Evolutionary conservation across 2,113 vertebrate genomes (phyloP).

Genomic region (Periophthalmodon schlosseri): DNA sequence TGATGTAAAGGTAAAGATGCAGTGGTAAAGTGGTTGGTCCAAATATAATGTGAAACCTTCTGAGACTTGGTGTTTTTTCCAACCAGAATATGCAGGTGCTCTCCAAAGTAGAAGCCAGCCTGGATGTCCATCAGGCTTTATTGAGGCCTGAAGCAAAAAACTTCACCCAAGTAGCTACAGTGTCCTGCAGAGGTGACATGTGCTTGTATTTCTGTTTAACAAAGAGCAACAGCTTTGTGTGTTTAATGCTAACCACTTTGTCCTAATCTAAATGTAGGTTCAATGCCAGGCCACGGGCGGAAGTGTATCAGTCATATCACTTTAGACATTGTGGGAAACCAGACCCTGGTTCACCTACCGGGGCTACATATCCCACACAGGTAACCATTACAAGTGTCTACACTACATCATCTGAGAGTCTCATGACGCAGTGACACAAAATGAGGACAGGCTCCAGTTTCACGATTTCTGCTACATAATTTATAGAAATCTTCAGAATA

Average conservation of each 20-base stretch:
- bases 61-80: conserved; percentile 18
- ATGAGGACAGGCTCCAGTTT: too few relatives aligned
- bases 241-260: background rate
- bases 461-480: too few relatives aligned
- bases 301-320: conserved; percentile 70
- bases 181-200: conserved; percentile 85
- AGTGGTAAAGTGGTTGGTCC: background rate
- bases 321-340: conserved; percentile 67
- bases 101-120: conserved; percentile 76
- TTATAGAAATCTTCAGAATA: too few relatives aligned
- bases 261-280: conserved; percentile 54
- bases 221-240: too few relatives aligned
- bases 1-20: conserved; percentile 85
- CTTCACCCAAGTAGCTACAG: conserved; percentile 87
- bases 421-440: too few relatives aligned
- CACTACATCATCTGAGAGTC: background rate
- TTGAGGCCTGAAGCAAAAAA: conserved; percentile 84
- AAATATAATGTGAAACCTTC: background rate
- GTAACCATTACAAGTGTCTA: conserved; percentile 60
- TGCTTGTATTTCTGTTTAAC: background rate
- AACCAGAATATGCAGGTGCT: conserved; percentile 81
- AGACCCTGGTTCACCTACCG: conserved; percentile 78
- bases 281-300: conserved; percentile 68
- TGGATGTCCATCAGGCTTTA: conserved; percentile 83
- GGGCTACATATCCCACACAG: conserved; percentile 78